These are phyloP conservation scores for Coptodon bakossiorum DNA, from an alignment of 2,113 vertebrate species.

Conservation along the genomic window DNA sequence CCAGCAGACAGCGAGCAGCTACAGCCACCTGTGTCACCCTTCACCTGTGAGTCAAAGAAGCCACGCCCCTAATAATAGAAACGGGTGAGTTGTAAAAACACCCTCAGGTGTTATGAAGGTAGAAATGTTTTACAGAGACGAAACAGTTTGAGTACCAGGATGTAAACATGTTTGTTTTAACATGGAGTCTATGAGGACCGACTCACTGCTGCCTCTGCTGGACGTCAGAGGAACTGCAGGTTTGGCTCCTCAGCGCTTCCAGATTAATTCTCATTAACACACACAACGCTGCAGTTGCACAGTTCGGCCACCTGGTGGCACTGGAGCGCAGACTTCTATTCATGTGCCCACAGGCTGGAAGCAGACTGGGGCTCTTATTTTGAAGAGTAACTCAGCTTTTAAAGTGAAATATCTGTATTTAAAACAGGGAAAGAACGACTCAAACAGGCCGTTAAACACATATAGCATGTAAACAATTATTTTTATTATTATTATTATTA, in stretches of 20 bases:
- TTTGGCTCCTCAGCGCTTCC: fast-evolving
- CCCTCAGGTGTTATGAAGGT: neutral
- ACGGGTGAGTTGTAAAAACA: neutral
- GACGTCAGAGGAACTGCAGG: neutral
- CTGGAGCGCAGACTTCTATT: neutral
- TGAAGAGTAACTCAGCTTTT: neutral
- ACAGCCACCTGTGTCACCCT: neutral
- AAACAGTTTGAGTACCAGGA: neutral
- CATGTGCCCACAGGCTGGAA: neutral
- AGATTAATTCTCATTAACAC: neutral
- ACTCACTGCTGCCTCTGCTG: neutral
- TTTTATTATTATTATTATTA: neutral
- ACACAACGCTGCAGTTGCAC: neutral
- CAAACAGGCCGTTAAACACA: neutral
- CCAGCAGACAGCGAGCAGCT: neutral
- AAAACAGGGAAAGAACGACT: neutral
- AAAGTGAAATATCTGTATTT: neutral
- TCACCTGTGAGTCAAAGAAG: neutral
- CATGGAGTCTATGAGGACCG: neutral
- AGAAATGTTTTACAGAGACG: neutral
- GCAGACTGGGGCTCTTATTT: neutral
- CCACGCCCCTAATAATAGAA: neutral
- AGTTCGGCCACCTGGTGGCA: neutral
- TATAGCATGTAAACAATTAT: neutral
- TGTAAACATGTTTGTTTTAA: neutral